These are phyloP conservation scores for Caenorhabditis auriculariae DNA, from an alignment of 2,888 invertebrate species.

Conservation along the genomic window DNA sequence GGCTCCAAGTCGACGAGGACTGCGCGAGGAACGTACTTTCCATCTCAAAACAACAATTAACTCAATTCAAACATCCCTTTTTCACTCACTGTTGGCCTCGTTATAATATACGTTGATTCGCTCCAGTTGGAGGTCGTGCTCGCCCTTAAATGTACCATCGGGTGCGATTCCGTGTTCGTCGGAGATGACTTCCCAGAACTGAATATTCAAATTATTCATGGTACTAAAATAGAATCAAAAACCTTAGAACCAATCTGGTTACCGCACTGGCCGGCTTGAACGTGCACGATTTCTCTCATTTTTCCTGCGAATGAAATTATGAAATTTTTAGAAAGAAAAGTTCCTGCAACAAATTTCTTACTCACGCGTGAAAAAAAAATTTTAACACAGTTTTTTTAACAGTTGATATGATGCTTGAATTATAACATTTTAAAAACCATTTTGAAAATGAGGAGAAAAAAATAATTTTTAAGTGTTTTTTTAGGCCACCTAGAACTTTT, in stretches of 20 bases:
- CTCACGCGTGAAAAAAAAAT: too few relatives aligned
- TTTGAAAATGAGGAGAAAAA: too few relatives aligned
- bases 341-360: too few relatives aligned
- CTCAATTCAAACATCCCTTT: slow-evolving; percentile 5
- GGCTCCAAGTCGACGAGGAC: slow-evolving; percentile 91
- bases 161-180: slow-evolving; percentile 82
- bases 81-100: slow-evolving; percentile 32
- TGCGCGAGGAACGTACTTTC: slow-evolving; percentile 90
- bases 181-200: slow-evolving; percentile 61
- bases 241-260: slow-evolving; percentile 95
- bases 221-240: slow-evolving; percentile 33
- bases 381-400: too few relatives aligned
- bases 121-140: slow-evolving; percentile 45
- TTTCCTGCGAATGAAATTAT: slow-evolving; percentile 24
- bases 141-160: slow-evolving; percentile 76
- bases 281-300: slow-evolving; percentile 94
- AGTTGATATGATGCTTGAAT: too few relatives aligned
- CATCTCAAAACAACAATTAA: slow-evolving; percentile 68
- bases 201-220: slow-evolving; percentile 4
- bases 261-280: slow-evolving; percentile 91
- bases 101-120: slow-evolving; percentile 74
- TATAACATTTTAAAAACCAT: too few relatives aligned
- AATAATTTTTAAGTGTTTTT: too few relatives aligned
- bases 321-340: too few relatives aligned
- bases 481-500: too few relatives aligned